Percentiles rank a stretch among this genome's conserved stretches.
Conservation (phyloP, 2,888 invertebrate genomes). For the Eristalis intricaria region DNA sequence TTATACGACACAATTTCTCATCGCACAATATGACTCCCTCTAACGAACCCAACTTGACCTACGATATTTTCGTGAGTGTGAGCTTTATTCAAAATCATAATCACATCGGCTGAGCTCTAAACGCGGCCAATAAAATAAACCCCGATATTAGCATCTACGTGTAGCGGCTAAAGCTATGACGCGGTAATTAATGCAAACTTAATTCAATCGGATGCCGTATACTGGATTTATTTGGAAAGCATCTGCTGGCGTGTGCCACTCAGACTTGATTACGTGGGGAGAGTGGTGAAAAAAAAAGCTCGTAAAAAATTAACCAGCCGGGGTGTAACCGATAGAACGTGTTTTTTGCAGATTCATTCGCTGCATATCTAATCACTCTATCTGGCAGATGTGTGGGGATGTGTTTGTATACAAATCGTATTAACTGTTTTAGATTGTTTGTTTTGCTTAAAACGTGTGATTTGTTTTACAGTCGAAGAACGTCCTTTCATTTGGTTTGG, state of each 20-base stretch:
- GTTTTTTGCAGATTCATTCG: background rate
- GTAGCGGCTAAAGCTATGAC: background rate
- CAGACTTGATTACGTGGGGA: background rate
- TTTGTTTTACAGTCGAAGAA: background rate
- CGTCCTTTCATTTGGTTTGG: background rate
- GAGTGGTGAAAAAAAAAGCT: background rate
- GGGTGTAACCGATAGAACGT: conserved; percentile 10
- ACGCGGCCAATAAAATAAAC: background rate
- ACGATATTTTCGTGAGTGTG: too few relatives aligned
- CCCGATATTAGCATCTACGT: background rate
- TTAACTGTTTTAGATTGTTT: background rate
- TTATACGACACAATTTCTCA: too few relatives aligned
- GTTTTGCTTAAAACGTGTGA: background rate
- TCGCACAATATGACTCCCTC: too few relatives aligned
- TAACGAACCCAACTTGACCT: too few relatives aligned
- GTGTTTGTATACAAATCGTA: background rate
- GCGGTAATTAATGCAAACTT: background rate
- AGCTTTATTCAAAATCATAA: background rate
- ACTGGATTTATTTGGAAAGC: background rate
- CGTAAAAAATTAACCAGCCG: background rate
- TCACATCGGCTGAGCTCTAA: background rate
- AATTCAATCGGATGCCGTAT: background rate
- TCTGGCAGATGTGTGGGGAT: background rate
- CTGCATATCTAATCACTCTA: background rate
- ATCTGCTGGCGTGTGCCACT: conserved; percentile 13